Evolutionary conservation across 2,888 invertebrate genomes (phyloP), one percentile per base, ranked within the genome.

Genomic region (Drosophila testacea): DNA sequence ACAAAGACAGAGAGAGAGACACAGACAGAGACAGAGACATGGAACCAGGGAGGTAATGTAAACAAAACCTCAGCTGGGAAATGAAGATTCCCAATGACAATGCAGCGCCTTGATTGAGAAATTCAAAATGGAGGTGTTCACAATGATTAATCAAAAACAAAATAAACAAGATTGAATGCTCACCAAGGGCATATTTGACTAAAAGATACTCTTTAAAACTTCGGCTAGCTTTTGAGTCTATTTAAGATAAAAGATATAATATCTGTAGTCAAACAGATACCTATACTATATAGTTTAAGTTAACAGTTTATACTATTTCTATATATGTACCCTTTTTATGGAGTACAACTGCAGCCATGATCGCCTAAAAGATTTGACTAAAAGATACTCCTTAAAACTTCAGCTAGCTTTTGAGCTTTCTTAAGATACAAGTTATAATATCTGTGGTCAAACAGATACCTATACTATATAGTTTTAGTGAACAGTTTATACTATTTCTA

Each of bases 71-170:
- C 22, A 56, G 22, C 13, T n/a, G 38, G 48, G 62, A 64, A 73
- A 56, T 59, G 46, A 66, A 66, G 50, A 72, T 55, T 46, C 10
- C 63, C 65, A 46, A 66, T 50, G 61, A 67, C 79, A 79, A 80
- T 78, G 81, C 83, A 83, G 57, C 72, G 75, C 13, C 68, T 62
- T 68, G 81, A 83, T 86, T 86, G 83, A 68, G 69, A 69, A 72
- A 71, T 65, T 64, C n/a, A 41, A 50, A 71, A 57, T 41, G 42
- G 13, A 67, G 63, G 73, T 61, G 69, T 48, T 50, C 68, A 59
- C 57, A 66, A 86, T 83, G 83, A 83, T 83, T 83, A 86, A 83
- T 83, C 81, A 83, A 69, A 74, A 71, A 55, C 54, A 61, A 51
- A 73, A 55, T 9, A 69, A 60, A 62, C 56, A 56, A 47, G 47